Evolutionary conservation across 2,797 vertebrate species (phyloP).

Genomic region (Fringilla coelebs): DNA sequence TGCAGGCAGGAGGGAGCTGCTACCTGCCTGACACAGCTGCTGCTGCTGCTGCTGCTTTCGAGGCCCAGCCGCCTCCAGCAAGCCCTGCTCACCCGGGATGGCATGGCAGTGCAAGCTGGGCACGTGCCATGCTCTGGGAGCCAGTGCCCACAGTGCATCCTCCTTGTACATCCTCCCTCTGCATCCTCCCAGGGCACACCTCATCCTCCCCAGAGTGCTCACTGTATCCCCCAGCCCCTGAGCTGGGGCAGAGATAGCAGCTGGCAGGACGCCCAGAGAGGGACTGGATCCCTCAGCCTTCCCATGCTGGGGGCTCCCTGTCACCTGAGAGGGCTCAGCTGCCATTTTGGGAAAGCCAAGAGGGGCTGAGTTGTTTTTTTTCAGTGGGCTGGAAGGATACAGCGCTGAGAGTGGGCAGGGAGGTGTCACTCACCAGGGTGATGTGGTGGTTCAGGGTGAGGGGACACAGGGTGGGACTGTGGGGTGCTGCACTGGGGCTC

Average conservation of each 20-base stretch:
- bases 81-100: background rate
- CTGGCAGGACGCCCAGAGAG: background rate
- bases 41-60: background rate
- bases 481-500: background rate
- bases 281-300: fast-evolving
- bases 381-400: background rate
- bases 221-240: background rate
- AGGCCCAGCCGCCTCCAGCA: background rate
- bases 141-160: background rate
- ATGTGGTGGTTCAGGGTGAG: background rate
- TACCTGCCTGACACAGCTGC: slow-evolving; percentile 21
- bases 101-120: background rate
- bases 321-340: background rate
- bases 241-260: background rate
- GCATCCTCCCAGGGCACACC: background rate
- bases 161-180: background rate
- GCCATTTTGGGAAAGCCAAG: background rate
- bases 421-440: background rate
- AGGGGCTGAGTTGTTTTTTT: background rate
- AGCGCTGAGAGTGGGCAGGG: fast-evolving
- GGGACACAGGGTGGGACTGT: background rate
- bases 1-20: slow-evolving; percentile 1
- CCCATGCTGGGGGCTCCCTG: fast-evolving
- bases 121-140: background rate
- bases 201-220: background rate